Base-by-base conservation (phyloP, 92 coral and sea anemone species). In the Actinostola sp. region DNA sequence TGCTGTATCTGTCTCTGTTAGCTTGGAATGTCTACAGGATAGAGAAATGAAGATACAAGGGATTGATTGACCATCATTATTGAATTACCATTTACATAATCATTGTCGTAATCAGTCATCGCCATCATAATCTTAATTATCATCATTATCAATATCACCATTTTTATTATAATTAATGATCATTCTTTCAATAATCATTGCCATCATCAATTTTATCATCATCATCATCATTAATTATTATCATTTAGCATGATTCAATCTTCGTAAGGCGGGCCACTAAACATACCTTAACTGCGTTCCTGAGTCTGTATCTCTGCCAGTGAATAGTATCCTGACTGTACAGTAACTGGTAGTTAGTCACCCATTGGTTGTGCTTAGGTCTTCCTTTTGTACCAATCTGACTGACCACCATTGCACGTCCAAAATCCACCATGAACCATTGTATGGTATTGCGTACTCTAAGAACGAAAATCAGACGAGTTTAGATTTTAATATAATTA, bases 391-490 rank as follows among this genome's bases (percentile, higher is more conserved):
- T 86, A 16, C 80, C 91, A 38, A 87, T 66, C 67, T 90, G 89
- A 24, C 85, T 72, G 29, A 90, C 67, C 17, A 76, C 83, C 52
- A 89, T 85, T 12, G 82, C 36, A 11, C 88, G 70, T 13, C 78
- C 57, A 65, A 90, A 87, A 69, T 87, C 92, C 13, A 90, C 84
- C 83, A 74, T 83, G 29, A 90, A 71, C 97, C 97, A 90, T 65
- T 90, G 97, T n/a, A 76, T 55, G 34, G 71, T 84, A 26, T 90
- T 90, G 29, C 89, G 85, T 0, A 69, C 67, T 50, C 78, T 83
- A 6, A 33, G 12, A 32, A 23, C 19, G 20, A 28, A 29, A 21
- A 61, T 13, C 54, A n/a, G 54, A 6, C 3, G 24, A 48, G 5
- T 6, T 48, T 14, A 14, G 3, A 14, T 48, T 6, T 48, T 3